A percentile compares a stretch with the other conserved stretches of the same genome.
phyloP scores from a whole-genome alignment of 2,797 vertebrate species.

The Petrocephalus schoutedeni region DNA sequence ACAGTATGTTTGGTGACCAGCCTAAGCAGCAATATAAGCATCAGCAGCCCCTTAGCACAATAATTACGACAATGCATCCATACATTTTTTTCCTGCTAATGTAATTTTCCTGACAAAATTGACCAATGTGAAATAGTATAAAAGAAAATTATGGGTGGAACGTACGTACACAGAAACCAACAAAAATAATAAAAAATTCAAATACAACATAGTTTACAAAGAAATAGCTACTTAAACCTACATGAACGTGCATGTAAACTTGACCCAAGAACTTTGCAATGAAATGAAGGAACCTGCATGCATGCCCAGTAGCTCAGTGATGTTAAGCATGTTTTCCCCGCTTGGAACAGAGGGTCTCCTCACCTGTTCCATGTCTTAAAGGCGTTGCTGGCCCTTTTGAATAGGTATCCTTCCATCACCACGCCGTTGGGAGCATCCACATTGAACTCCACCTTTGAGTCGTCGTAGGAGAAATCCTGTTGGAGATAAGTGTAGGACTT shows the following conservation, averaged over 20 bases:
- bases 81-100: neutral
- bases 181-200: neutral
- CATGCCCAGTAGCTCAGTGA: neutral
- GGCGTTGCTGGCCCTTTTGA: slow-evolving; percentile 96
- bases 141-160: neutral
- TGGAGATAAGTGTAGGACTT: neutral
- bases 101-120: neutral
- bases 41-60: neutral
- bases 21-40: neutral
- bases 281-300: neutral
- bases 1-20: neutral
- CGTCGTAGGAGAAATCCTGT: slow-evolving; percentile 91
- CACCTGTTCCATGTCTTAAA: slow-evolving; percentile 98
- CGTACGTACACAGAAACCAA: neutral
- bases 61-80: neutral
- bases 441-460: slow-evolving; percentile 74
- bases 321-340: neutral
- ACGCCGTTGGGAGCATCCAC: slow-evolving; percentile 89
- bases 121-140: neutral
- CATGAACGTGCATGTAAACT: neutral
- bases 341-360: slow-evolving; percentile 24
- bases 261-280: neutral
- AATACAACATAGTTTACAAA: neutral
- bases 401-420: slow-evolving; percentile 98
- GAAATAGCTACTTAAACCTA: neutral